phyloP scores from a whole-genome alignment of 1,140 invertebrate genomes.

The Penaeus indicus region DNA sequence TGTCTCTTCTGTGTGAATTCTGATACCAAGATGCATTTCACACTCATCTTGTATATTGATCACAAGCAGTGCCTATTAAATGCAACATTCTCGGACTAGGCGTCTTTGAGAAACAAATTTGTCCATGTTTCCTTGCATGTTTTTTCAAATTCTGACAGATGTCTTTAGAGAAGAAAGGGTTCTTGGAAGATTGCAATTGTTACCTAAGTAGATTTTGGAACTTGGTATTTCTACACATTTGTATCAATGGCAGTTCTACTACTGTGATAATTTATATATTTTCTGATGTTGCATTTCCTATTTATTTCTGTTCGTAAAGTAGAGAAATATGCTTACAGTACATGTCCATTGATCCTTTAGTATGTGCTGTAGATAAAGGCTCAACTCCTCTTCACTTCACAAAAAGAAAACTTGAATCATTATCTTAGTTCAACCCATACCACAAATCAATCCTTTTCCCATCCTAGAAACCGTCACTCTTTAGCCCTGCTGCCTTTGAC shows the following conservation, averaged over 20 bases:
- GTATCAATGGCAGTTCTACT: constrained; percentile 9
- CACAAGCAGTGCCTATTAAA: constrained; percentile 35
- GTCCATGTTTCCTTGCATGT: no score
- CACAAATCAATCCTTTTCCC: constrained; percentile 10
- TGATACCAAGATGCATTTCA: background rate
- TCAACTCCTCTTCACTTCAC: background rate
- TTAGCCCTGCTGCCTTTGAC: constrained; percentile 35
- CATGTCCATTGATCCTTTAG: constrained; percentile 1
- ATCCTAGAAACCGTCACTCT: background rate
- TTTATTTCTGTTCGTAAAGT: background rate
- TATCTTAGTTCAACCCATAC: constrained; percentile 4
- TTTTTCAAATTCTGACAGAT: constrained; percentile 1
- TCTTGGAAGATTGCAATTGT: background rate
- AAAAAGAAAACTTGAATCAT: no score
- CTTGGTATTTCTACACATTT: constrained; percentile 21
- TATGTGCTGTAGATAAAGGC: constrained; percentile 21
- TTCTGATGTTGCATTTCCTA: background rate
- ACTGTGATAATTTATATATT: constrained; percentile 38
- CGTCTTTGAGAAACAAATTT: constrained; percentile 5
- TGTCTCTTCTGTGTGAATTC: constrained; percentile 6
- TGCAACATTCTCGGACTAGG: background rate
- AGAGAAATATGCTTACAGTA: background rate
- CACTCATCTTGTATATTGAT: constrained; percentile 24
- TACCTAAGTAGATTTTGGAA: background rate
- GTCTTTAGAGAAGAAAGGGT: background rate